These are phyloP conservation scores for Orgyia antiqua DNA, from an alignment of 2,888 invertebrate genomes.

Conservation along the genomic window DNA sequence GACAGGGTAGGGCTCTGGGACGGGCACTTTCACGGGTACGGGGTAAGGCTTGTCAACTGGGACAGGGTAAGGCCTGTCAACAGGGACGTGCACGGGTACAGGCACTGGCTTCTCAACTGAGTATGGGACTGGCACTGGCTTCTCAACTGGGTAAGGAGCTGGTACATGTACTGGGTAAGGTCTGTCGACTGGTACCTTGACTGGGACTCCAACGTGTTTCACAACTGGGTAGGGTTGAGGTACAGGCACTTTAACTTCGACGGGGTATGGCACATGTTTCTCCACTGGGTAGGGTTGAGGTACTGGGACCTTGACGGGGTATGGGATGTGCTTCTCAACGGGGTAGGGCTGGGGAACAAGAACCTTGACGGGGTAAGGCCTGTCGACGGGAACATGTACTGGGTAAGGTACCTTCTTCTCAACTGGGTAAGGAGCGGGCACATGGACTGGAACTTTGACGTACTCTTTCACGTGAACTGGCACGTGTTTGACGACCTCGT, in stretches of 20 bases:
- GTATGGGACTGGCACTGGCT: conserved; percentile 79
- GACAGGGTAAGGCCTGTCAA: conserved; percentile 80
- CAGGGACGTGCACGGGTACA: conserved; percentile 80
- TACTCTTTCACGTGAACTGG: conserved; percentile 87
- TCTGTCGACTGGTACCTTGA: conserved; percentile 83
- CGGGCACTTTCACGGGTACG: conserved; percentile 76
- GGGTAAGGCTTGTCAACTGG: conserved; percentile 72
- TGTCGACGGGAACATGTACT: conserved; percentile 84
- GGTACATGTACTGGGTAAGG: conserved; percentile 84
- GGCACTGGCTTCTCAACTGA: conserved; percentile 82
- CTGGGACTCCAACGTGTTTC: conserved; percentile 81
- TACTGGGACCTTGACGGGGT: conserved; percentile 86
- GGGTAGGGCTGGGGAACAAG: conserved; percentile 88
- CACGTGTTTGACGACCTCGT: conserved; percentile 83
- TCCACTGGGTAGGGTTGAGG: conserved; percentile 88
- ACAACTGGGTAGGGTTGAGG: conserved; percentile 86
- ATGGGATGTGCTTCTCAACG: conserved; percentile 85
- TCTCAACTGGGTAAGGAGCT: conserved; percentile 79
- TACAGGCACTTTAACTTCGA: conserved; percentile 85
- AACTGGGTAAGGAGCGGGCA: conserved; percentile 87
- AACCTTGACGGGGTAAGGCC: conserved; percentile 88
- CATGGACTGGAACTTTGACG: conserved; percentile 87
- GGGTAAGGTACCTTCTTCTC: conserved; percentile 87
- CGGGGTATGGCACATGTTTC: conserved; percentile 85
- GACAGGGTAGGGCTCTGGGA: conserved; percentile 80